Evolutionary conservation across 2,888 invertebrate genomes (phyloP), one percentile per base, ranked within the genome.

Genomic region (Dusona sp.): DNA sequence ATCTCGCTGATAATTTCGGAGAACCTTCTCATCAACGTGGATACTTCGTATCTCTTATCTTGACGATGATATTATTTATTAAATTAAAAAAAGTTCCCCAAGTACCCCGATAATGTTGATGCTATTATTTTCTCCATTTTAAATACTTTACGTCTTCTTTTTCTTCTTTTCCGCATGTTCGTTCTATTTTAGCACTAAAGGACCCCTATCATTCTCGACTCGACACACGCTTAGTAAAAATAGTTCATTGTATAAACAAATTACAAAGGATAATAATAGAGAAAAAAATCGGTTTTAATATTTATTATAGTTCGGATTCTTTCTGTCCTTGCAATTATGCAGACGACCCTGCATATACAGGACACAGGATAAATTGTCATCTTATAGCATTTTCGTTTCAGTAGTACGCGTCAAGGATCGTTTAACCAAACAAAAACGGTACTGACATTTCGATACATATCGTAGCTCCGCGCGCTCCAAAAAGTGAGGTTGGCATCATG

Each of bases 1-100:
- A n/a, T 29, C 54, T 65, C 38, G 67, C 22, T 81, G 61, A 80
- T 57, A 81, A 83, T 68, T 67, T 68, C 45, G 22, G 77, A 67
- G 29, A 86, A 86, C 83, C 83, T 68, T 83, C 73, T 73, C 65
- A 86, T 83, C 78, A 73, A 54, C 51, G 22, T 48, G 22, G 2
- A 83, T 36, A 74, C 38, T 45, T 54, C 16, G 16, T 6, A 22
- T 38, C n/a, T 9, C 29, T 51, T 70, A 13, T 65, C 48, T 13
- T 51, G 38, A 42, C 70, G 38, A 75, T 79, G 64, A 72, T 42
- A 61, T 83, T 72, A 74, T 74, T 80, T 74, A 73, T 77, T 36
- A 67, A 51, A 67, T 7, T 48, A 19, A 78, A 64, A 72, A 72
- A 79, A 67, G 61, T 36, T 16, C n/a, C n/a, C 11, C 42, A 3